Conservation (phyloP, 2,113 vertebrate species). For the Hippocampus abdominalis region DNA sequence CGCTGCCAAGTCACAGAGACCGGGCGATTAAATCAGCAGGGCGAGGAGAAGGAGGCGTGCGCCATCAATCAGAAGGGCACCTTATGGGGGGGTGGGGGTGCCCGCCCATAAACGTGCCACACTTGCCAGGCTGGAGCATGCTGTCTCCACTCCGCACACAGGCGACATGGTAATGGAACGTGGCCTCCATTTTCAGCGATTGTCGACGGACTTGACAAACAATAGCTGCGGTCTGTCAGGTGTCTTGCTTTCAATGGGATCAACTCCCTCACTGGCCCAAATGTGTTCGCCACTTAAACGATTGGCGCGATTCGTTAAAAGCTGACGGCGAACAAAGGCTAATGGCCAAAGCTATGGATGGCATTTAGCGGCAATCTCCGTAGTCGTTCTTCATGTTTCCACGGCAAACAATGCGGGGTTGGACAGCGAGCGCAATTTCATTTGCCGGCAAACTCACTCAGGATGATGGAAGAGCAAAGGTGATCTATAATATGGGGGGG, state of each 20-base stretch:
- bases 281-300: not conserved
- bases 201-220: slow-evolving; percentile 14
- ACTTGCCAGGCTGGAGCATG: slow-evolving; percentile 52
- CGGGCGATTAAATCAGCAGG: slow-evolving; percentile 66
- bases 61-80: slow-evolving; percentile 68
- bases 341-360: not conserved
- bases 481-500: not conserved
- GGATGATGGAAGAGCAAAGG: slow-evolving; percentile 12
- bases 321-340: not conserved
- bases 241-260: not conserved
- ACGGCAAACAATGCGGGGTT: slow-evolving; percentile 13
- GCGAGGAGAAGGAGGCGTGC: slow-evolving; percentile 51
- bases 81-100: slow-evolving; percentile 57
- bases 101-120: slow-evolving; percentile 67
- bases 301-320: not conserved
- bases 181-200: slow-evolving; percentile 55
- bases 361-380: not conserved
- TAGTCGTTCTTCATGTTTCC: slow-evolving; percentile 11
- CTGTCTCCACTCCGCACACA: slow-evolving; percentile 26
- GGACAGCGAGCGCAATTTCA: slow-evolving; percentile 22
- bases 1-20: slow-evolving; percentile 70
- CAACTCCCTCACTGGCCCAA: not conserved
- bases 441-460: slow-evolving; percentile 38
- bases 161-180: slow-evolving; percentile 31
- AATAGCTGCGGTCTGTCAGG: slow-evolving; percentile 1